These are phyloP conservation scores for Chaetophractus vellerosus DNA, from an alignment of 2,797 vertebrate genomes.

Conservation along the genomic window DNA sequence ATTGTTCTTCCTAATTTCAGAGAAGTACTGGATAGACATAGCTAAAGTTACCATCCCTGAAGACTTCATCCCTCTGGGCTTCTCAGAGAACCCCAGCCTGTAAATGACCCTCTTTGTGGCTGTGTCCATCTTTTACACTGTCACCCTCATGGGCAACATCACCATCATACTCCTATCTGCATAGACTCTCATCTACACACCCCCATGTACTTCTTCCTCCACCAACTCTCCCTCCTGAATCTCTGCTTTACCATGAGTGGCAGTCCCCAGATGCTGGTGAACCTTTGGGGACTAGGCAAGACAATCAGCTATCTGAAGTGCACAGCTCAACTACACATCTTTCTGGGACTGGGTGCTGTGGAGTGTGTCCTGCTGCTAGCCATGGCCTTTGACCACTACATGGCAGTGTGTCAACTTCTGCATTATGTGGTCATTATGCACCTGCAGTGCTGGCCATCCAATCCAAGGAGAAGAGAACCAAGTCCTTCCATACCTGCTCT, in stretches of 20 bases:
- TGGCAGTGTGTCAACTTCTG: constrained; percentile 4
- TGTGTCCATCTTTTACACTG: too few species aligned
- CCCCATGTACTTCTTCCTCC: too few species aligned
- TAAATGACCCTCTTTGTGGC: constrained; percentile 27
- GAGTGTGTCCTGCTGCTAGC: constrained; percentile 36
- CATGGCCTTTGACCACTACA: constrained; percentile 29
- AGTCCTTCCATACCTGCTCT: constrained; percentile 65
- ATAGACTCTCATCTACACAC: too few species aligned
- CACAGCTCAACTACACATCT: constrained; percentile 18
- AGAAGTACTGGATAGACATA: not conserved
- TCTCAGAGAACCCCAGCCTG: too few species aligned
- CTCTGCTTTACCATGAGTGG: too few species aligned
- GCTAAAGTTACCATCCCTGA: not conserved
- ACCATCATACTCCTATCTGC: too few species aligned
- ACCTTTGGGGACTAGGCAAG: too few species aligned
- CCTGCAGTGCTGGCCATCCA: constrained; percentile 54
- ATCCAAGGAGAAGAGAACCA: constrained; percentile 30
- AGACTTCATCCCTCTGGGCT: constrained; percentile 30
- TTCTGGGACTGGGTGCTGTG: constrained; percentile 2
- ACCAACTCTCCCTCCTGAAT: too few species aligned
- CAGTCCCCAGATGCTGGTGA: too few species aligned
- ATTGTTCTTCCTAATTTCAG: not conserved
- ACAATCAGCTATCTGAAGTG: constrained; percentile 49
- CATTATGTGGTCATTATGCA: not conserved
- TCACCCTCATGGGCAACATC: too few species aligned